Conservation (phyloP, 2,797 vertebrate species). For the Prunella strophiata region DNA sequence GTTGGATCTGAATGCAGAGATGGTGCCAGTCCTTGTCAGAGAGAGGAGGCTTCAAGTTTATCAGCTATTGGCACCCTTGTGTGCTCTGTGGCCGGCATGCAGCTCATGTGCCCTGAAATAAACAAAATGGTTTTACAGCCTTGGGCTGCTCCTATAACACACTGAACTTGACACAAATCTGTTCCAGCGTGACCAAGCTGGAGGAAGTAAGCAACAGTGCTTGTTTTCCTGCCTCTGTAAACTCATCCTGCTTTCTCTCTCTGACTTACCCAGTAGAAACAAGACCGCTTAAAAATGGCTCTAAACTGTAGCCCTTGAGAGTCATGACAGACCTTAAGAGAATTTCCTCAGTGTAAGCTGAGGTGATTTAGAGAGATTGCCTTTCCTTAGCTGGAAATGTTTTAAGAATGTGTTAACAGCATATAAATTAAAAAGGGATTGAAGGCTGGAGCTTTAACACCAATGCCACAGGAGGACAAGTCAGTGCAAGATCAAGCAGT, state of each 20-base stretch:
- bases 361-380: not conserved
- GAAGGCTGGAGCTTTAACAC: not conserved
- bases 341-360: not conserved
- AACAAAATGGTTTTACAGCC: not conserved
- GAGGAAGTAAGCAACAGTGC: not conserved
- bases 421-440: constrained; percentile 18
- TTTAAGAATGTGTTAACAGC: constrained; percentile 36
- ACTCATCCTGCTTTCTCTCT: not conserved
- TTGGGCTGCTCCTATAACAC: not conserved
- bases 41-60: not conserved
- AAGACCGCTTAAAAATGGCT: not conserved
- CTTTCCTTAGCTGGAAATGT: not conserved
- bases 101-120: not conserved
- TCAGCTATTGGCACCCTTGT: not conserved
- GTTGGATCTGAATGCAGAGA: not conserved
- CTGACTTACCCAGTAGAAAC: not conserved
- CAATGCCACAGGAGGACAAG: constrained; percentile 5
- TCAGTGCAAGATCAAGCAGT: constrained; percentile 34
- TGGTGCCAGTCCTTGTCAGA: not conserved
- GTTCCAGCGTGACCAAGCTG: not conserved
- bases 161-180: not conserved
- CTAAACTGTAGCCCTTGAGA: not conserved
- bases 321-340: not conserved
- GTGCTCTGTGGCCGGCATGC: not conserved
- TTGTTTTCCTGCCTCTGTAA: not conserved